phyloP scores from a whole-genome alignment of 2,888 invertebrate species.

The Gnatocerus cornutus region DNA sequence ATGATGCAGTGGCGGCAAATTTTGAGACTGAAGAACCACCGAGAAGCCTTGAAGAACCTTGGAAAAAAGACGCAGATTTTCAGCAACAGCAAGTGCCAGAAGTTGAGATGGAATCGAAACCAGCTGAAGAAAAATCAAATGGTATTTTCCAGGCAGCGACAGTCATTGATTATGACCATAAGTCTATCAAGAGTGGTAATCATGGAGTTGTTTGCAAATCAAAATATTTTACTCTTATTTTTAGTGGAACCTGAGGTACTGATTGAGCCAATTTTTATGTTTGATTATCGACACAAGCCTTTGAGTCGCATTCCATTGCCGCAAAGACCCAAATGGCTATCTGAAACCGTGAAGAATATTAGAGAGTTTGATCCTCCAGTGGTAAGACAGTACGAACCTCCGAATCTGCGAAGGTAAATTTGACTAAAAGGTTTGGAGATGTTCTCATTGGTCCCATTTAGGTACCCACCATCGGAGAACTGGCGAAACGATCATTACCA shows the following conservation, averaged over 20 bases:
- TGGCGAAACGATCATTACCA: slow-evolving; percentile 46
- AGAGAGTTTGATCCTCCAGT: slow-evolving; percentile 66
- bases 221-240: slow-evolving; percentile 26
- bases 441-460: neutral
- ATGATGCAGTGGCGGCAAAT: slow-evolving; percentile 18
- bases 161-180: slow-evolving; percentile 83
- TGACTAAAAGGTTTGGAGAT: neutral
- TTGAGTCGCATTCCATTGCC: slow-evolving; percentile 69
- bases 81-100: slow-evolving; percentile 17
- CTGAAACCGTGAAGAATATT: slow-evolving; percentile 63
- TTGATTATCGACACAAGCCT: slow-evolving; percentile 81
- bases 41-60: slow-evolving; percentile 3
- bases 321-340: slow-evolving; percentile 68
- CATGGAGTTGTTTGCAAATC: neutral
- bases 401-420: slow-evolving; percentile 38
- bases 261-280: slow-evolving; percentile 78
- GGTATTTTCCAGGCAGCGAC: slow-evolving; percentile 75
- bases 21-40: slow-evolving; percentile 21
- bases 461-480: slow-evolving; percentile 34
- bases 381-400: slow-evolving; percentile 56
- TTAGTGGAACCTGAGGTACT: slow-evolving; percentile 69
- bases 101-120: neutral
- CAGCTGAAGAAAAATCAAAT: slow-evolving; percentile 61
- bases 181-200: slow-evolving; percentile 72
- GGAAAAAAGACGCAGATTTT: neutral